Base-by-base conservation (phyloP, 2,888 invertebrate species). In the Pterobdella sp. region DNA sequence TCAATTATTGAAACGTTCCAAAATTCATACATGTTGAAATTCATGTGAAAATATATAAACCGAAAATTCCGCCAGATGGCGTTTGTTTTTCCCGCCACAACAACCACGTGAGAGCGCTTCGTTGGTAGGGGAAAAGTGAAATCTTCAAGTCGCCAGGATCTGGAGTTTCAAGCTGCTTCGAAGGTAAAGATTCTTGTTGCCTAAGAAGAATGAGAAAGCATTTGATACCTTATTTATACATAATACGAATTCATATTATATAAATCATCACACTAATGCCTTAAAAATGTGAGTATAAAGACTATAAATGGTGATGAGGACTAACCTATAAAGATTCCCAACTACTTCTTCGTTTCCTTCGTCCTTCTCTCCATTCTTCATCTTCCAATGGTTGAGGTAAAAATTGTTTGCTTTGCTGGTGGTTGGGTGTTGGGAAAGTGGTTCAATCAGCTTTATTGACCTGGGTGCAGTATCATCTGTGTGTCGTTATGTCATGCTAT, bases 11-110 rank as follows among this genome's bases (percentile, higher is more conserved):
- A 42, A 42, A 42, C 22, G 22, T 42, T 42, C 22, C 7, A 42
- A 42, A 42, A 42, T 42, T 42, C 10, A 42, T 14, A 42, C 22
- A 42, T 42, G 22, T 14, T 14, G 22, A 42, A 42, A 42, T 22
- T 42, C 22, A 42, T 14, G 49, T 42, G 49, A 22, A 7, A 18
- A 18, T 42, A 18, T 7, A 42, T 42, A 18, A 42, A 88, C 91
- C 92, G 69, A 95, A 86, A 78, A 95, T 91, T 22, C 95, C 95
- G 0, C 94, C 93, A 0, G 92, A 91, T 71, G 88, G 89, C 22
- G 81, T 78, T 82, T 93, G 91, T n/a, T 86, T 86, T 85, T 96
- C 96, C 31, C 95, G 85, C 93, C 94, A 95, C 31, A 87, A 80
- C 79, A 96, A 85, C 94, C 95, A 96, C 18, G 90, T 88, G 0